These are phyloP conservation scores for Gambusia holbrooki DNA, from an alignment of 2,113 vertebrate genomes.

Conservation along the genomic window DNA sequence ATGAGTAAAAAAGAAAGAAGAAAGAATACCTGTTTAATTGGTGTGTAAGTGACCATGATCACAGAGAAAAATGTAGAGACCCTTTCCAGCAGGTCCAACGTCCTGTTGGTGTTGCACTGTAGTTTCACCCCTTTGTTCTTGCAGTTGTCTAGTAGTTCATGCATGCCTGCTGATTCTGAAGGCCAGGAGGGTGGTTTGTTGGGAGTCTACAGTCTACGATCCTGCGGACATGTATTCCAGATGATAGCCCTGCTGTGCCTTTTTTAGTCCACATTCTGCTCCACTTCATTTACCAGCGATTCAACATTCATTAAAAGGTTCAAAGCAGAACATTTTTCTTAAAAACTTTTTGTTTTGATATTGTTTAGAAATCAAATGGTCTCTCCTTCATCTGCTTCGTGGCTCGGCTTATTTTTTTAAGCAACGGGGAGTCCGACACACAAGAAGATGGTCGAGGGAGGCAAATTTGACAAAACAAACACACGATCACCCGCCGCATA, in stretches of 20 bases:
- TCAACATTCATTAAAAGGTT: background rate
- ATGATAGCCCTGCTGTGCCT: too few species aligned
- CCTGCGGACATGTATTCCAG: too few species aligned
- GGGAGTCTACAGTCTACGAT: too few species aligned
- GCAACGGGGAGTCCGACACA: conserved; percentile 54
- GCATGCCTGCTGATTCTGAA: background rate
- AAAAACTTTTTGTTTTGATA: too few species aligned
- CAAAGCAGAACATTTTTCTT: too few species aligned
- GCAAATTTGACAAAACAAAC: conserved; percentile 15
- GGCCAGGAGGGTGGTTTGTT: background rate
- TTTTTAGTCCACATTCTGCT: background rate
- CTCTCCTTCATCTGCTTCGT: background rate
- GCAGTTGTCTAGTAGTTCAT: background rate
- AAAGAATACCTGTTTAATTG: too few species aligned
- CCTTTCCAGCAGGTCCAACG: background rate
- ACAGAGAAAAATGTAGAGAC: background rate
- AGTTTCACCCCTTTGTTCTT: background rate
- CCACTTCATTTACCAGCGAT: background rate
- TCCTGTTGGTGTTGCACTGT: background rate
- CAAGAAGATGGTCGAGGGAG: conserved; percentile 1
- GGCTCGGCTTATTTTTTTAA: conserved; percentile 30
- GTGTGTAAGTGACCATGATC: too few species aligned
- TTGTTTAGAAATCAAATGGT: too few species aligned
- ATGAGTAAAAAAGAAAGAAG: too few species aligned
- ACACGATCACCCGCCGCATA: conserved; percentile 30